Evolutionary conservation across 2,113 vertebrate species (phyloP), one percentile per base, ranked within the genome.

Genomic region (Cynoglossus semilaevis): DNA sequence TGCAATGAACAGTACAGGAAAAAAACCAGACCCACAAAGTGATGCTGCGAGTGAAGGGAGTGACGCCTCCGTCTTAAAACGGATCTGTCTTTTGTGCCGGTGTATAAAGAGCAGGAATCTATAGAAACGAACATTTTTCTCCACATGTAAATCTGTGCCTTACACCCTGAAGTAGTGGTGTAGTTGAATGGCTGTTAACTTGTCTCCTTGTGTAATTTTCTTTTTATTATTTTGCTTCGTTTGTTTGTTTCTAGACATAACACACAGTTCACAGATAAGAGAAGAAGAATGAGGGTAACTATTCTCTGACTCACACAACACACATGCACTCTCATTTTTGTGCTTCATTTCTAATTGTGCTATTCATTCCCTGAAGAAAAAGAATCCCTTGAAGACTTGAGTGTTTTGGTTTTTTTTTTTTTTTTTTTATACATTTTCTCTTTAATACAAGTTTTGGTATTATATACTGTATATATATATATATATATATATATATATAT

Each of bases 71-170:
- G 76, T 81, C 63, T 86, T 80, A 7, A n/a, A n/a, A n/a, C n/a
- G n/a, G n/a, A n/a, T 90, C 90, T 87, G 84, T 85, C 82, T 57
- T 82, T 82, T 87, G 80, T 79, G 72, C 84, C 87, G 78, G 90
- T 79, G 76, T 88, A 91, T 89, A 84, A 89, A 78, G 82, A 82
- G 85, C 87, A 84, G 80, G 76, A 34, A 34, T 77, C 61, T 46
- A 37, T 51, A 58, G 67, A 74, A 77, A 86, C n/a, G n/a, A n/a
- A n/a, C 91, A 88, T 94, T 92, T 91, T 90, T 79, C 93, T 95
- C 94, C 95, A 96, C 94, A 92, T 98, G 97, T 98, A 96, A 94
- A 97, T 98, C 93, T 97, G 97, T 99, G 97, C 97, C 96, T 98
- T 98, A 98, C 94, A 93, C 95, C 93, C 93, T 93, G 87, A 92